Conservation (phyloP, 2,113 vertebrate species). For the Macquaria australasica region DNA sequence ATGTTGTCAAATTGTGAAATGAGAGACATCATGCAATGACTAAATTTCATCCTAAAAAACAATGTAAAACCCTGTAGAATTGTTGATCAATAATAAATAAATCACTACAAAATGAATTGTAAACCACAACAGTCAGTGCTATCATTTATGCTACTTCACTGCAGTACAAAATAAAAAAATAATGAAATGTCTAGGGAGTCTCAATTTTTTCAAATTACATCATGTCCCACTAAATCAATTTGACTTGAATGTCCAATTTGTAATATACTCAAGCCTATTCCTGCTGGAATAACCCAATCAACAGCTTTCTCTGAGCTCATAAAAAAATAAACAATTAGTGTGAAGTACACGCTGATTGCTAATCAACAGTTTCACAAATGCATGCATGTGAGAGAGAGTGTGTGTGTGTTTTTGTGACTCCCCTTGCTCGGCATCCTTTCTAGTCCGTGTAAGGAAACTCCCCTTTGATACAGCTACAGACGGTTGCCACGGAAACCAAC, state of each 20-base stretch:
- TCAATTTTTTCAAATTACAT: slow-evolving; percentile 2
- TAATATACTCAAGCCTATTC: slow-evolving; percentile 6
- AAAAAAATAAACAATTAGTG: slow-evolving; percentile 47
- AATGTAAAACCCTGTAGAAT: background rate
- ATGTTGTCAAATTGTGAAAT: background rate
- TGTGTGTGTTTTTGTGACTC: slow-evolving; percentile 31
- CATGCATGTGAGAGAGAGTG: background rate
- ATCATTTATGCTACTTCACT: background rate
- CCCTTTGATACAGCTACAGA: slow-evolving; percentile 57
- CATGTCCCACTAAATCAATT: slow-evolving; percentile 2
- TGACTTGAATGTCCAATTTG: slow-evolving; percentile 34
- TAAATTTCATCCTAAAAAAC: background rate
- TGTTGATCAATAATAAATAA: background rate
- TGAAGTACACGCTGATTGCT: slow-evolving; percentile 63
- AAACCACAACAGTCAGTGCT: background rate
- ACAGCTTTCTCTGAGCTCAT: slow-evolving; percentile 46
- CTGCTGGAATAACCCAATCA: slow-evolving; percentile 52
- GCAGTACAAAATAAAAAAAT: background rate
- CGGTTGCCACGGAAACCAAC: slow-evolving; percentile 78
- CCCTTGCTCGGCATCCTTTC: slow-evolving; percentile 46
- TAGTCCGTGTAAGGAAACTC: slow-evolving; percentile 69
- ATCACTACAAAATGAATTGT: background rate
- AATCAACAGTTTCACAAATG: slow-evolving; percentile 58
- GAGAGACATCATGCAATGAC: background rate
- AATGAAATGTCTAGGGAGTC: background rate